Evolutionary conservation across 2,888 invertebrate species (phyloP).

Genomic region (Molorchus minor): DNA sequence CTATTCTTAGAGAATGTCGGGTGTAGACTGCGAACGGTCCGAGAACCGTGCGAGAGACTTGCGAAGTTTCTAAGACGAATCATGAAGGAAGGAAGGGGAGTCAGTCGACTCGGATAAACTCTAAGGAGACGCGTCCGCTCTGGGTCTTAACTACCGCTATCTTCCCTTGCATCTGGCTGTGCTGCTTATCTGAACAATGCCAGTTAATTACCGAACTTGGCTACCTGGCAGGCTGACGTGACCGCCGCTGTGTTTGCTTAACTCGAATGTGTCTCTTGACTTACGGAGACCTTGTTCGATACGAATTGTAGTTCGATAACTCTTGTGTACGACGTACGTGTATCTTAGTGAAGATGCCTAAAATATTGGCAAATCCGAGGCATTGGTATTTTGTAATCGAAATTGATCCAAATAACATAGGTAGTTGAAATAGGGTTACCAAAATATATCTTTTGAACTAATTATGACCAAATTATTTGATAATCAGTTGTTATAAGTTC

Average conservation of each 20-base stretch:
- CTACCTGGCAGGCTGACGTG: slow-evolving; percentile 57
- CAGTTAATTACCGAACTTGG: slow-evolving; percentile 59
- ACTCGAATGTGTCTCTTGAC: slow-evolving; percentile 41
- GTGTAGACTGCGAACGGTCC: slow-evolving; percentile 7
- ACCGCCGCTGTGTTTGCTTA: slow-evolving; percentile 53
- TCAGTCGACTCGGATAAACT: slow-evolving; percentile 1
- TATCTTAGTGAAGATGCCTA: too few relatives aligned
- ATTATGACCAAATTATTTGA: too few relatives aligned
- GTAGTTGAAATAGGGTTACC: too few relatives aligned
- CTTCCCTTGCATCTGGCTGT: slow-evolving; percentile 49
- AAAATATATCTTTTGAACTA: too few relatives aligned
- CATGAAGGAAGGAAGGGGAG: slow-evolving; percentile 3
- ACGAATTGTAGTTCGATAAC: slow-evolving; percentile 14
- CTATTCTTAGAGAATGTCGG: slow-evolving; percentile 1
- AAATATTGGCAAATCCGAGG: too few relatives aligned
- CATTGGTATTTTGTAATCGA: too few relatives aligned
- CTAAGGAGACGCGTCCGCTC: slow-evolving; percentile 9
- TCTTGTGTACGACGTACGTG: slow-evolving; percentile 17
- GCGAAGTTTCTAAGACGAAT: slow-evolving; percentile 10
- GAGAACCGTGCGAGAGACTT: not conserved
- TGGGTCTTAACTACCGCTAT: slow-evolving; percentile 36
- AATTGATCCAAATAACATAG: too few relatives aligned
- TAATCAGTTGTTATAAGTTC: too few relatives aligned
- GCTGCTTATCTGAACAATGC: slow-evolving; percentile 59
- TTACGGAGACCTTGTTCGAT: slow-evolving; percentile 13